Percentiles rank a stretch among this genome's conserved stretches.
Conservation (phyloP, 2,797 vertebrate genomes). For the Champsocephalus gunnari region DNA sequence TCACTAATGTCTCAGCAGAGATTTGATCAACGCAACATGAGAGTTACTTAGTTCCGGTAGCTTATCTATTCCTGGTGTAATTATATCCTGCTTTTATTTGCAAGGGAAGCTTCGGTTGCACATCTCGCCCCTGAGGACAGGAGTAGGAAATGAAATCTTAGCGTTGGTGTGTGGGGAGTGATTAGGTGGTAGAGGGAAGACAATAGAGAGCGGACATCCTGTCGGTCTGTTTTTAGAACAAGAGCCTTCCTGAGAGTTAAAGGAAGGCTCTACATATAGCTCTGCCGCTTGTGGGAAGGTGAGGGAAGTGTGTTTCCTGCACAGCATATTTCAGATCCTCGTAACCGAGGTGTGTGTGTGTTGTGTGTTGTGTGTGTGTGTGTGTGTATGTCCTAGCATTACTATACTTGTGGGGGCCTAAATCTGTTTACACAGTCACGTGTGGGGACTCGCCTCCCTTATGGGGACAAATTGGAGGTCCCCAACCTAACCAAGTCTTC, state of each 20-base stretch:
- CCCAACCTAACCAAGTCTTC: too few species aligned
- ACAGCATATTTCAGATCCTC: too few species aligned
- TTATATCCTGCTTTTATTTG: constrained; percentile 53
- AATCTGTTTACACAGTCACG: too few species aligned
- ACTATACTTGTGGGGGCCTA: too few species aligned
- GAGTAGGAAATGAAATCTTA: constrained; percentile 68
- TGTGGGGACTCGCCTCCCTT: too few species aligned
- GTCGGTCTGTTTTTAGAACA: constrained; percentile 72
- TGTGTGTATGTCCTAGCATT: too few species aligned
- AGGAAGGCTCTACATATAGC: constrained; percentile 23
- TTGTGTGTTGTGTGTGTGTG: too few species aligned
- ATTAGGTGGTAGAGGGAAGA: constrained; percentile 64
- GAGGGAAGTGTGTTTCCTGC: constrained; percentile 35
- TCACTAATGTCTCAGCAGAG: constrained; percentile 21
- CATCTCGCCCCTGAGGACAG: constrained; percentile 54
- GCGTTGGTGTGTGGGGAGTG: constrained; percentile 52
- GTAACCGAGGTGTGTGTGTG: too few species aligned
- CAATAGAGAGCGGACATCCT: constrained; percentile 78
- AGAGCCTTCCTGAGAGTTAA: constrained; percentile 63
- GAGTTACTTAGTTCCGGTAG: constrained; percentile 31
- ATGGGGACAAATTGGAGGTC: too few species aligned
- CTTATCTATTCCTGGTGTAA: constrained; percentile 51
- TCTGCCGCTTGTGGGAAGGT: constrained; percentile 42
- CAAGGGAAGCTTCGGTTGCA: constrained; percentile 43
- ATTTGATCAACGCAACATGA: constrained; percentile 26